Percentiles rank a stretch among this genome's conserved stretches.
Conservation (phyloP, 2,797 vertebrate species). For the Smutsia gigantea region DNA sequence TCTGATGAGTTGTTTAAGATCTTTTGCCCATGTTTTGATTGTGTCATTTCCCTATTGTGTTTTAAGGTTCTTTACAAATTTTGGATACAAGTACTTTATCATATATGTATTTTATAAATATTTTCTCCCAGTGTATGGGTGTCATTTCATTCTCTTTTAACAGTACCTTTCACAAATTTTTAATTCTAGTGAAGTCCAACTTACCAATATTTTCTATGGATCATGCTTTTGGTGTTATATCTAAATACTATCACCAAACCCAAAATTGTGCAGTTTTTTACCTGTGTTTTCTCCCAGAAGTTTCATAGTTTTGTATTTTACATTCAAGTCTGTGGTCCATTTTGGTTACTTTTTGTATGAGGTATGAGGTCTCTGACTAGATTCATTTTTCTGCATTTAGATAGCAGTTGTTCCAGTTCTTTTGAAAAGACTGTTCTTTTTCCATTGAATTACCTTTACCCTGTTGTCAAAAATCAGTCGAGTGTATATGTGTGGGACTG, state of each 20-base stretch:
- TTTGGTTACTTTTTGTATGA: constrained; percentile 21
- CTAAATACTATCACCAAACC: background rate
- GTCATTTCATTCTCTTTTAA: background rate
- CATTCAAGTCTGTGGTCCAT: background rate
- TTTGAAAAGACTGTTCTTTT: background rate
- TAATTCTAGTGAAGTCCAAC: background rate
- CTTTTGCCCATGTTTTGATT: constrained; percentile 5
- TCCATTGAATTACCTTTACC: background rate
- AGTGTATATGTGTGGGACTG: background rate
- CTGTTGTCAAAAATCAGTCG: background rate
- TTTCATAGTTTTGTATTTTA: background rate
- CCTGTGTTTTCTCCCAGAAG: background rate
- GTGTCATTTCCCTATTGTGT: background rate
- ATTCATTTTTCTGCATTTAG: background rate
- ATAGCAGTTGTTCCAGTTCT: background rate
- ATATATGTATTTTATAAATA: background rate
- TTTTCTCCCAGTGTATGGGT: background rate
- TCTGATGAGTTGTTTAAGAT: background rate
- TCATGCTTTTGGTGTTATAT: background rate
- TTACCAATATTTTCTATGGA: background rate
- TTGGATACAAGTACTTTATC: background rate
- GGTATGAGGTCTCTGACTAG: background rate
- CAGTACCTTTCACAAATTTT: background rate
- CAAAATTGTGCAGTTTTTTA: background rate
- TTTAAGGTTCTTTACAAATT: background rate